A percentile compares a stretch with the other conserved stretches of the same genome.
Conservation (phyloP, 2,797 vertebrate species). For the Potorous gilbertii region DNA sequence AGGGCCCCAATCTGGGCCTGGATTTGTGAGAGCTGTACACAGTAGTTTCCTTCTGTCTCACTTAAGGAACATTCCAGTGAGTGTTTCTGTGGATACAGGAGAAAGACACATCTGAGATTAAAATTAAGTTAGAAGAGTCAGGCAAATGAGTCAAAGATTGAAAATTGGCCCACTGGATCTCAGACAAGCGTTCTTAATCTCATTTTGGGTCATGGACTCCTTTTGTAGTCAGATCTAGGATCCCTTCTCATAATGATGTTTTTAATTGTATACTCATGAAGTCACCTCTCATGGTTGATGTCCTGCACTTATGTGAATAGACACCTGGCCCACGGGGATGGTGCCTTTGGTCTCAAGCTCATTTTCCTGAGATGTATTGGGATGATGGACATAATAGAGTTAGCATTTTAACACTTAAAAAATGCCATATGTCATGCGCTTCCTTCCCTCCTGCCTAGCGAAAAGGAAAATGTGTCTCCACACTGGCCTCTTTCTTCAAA, state of each 20-base stretch:
- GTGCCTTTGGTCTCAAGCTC: background rate
- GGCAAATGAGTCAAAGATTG: background rate
- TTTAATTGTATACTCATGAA: background rate
- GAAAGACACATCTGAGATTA: background rate
- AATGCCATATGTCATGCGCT: background rate
- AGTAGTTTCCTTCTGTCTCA: conserved; percentile 80
- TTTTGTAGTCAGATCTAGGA: background rate
- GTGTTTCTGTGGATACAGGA: conserved; percentile 76
- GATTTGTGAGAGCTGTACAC: conserved; percentile 74
- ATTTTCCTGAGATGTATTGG: background rate
- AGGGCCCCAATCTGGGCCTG: conserved; percentile 76
- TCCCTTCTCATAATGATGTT: background rate
- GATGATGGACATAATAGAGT: background rate
- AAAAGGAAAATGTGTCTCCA: background rate
- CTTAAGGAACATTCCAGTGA: conserved; percentile 80
- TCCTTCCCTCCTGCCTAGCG: background rate
- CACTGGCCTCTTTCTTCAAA: background rate
- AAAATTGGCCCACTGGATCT: background rate
- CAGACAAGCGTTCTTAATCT: no score
- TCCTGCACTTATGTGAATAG: background rate
- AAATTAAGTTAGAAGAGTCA: background rate
- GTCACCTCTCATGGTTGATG: background rate
- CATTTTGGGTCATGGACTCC: background rate
- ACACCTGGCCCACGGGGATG: background rate
- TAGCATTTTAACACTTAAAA: background rate